A percentile compares a stretch with the other conserved stretches of the same genome.
These are phyloP conservation scores for Actias luna DNA, from an alignment of 2,888 invertebrate genomes.

Conservation along the genomic window DNA sequence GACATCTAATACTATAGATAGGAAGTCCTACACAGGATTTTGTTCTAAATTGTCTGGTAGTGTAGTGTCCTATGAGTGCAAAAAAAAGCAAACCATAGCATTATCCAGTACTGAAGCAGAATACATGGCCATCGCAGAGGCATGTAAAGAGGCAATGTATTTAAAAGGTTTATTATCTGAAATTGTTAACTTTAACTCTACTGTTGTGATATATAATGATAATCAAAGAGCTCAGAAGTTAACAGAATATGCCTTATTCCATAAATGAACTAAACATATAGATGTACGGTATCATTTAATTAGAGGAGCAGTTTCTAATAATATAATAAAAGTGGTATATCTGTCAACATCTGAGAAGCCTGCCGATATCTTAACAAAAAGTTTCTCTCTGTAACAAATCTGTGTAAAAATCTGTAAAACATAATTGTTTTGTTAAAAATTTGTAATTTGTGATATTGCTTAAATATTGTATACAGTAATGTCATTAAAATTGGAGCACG, in stretches of 20 bases:
- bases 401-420: not conserved
- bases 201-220: not conserved
- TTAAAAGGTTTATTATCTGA: slow-evolving; percentile 22
- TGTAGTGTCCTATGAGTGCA: not conserved
- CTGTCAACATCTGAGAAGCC: not conserved
- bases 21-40: not conserved
- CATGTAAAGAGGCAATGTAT: slow-evolving; percentile 20
- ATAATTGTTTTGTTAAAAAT: not conserved
- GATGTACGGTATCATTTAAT: not conserved
- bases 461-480: too few relatives aligned
- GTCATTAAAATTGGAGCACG: too few relatives aligned
- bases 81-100: not conserved
- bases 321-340: not conserved
- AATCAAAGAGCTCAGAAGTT: not conserved
- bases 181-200: slow-evolving; percentile 8
- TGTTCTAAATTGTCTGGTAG: not conserved
- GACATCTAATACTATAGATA: not conserved
- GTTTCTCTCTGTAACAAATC: too few relatives aligned
- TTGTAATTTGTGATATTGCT: too few relatives aligned
- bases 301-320: not conserved
- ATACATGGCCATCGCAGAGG: slow-evolving; percentile 18
- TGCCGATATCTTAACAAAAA: not conserved
- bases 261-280: not conserved
- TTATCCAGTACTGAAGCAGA: slow-evolving; percentile 17
- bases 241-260: not conserved